Conservation (phyloP, 2,113 vertebrate genomes). For the Tor tambroides region DNA sequence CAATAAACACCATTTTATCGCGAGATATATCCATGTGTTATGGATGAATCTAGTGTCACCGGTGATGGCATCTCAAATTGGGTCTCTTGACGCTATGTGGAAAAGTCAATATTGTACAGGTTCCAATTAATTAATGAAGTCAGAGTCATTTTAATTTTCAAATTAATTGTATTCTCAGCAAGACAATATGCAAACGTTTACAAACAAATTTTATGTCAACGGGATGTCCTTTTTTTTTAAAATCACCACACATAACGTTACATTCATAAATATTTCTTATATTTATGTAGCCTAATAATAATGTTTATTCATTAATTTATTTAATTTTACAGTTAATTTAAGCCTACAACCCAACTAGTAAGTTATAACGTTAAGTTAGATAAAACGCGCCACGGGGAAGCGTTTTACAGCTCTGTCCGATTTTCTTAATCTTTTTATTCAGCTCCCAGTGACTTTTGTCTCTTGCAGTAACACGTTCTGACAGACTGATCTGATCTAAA, state of each 20-base stretch:
- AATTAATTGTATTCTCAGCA: neutral
- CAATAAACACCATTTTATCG: neutral
- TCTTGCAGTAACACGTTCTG: neutral
- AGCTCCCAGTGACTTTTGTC: neutral
- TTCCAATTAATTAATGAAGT: neutral
- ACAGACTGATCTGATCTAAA: neutral
- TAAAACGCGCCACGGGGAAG: no score
- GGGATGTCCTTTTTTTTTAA: neutral
- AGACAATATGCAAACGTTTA: neutral
- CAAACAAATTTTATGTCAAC: neutral
- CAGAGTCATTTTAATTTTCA: no score
- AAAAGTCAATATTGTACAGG: neutral
- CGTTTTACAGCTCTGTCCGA: neutral
- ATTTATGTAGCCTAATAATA: neutral
- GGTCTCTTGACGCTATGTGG: neutral
- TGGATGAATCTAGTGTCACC: neutral
- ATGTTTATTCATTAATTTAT: neutral
- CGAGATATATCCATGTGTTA: neutral
- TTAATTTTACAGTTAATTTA: neutral
- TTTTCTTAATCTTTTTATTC: neutral
- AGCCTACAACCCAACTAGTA: no score
- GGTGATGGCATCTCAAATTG: neutral
- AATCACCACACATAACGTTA: neutral
- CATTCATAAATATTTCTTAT: neutral
- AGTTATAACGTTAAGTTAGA: no score